Evolutionary conservation across 2,888 invertebrate species (phyloP).

Genomic region (Reticulitermes lucifugus): DNA sequence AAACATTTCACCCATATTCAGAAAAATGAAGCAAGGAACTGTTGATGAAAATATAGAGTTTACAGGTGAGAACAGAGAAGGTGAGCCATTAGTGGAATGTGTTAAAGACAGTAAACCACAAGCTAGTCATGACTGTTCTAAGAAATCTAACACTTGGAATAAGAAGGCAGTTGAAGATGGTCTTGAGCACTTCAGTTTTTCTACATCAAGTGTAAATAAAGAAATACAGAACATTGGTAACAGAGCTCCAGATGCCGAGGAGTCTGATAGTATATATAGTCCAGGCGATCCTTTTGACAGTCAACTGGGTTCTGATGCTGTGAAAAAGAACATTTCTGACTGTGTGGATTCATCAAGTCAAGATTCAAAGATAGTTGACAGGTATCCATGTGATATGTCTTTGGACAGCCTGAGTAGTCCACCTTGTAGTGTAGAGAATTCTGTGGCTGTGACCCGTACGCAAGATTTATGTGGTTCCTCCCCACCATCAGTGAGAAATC

Average conservation of each 20-base stretch:
- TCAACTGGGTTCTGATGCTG: background rate
- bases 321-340: background rate
- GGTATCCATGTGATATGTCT: conserved; percentile 43
- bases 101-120: conserved; percentile 4
- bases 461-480: background rate
- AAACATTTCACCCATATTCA: background rate
- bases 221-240: background rate
- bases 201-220: background rate
- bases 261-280: conserved; percentile 46
- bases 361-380: background rate
- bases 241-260: background rate
- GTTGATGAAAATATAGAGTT: conserved; percentile 31
- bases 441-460: background rate
- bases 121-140: background rate
- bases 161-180: background rate
- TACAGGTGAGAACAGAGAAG: background rate
- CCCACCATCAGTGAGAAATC: background rate
- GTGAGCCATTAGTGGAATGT: background rate
- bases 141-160: background rate
- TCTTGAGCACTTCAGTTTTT: background rate
- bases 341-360: conserved; percentile 34
- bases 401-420: conserved; percentile 40
- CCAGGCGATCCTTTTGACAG: conserved; percentile 39
- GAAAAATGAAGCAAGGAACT: conserved; percentile 36
- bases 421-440: background rate